phyloP scores from a whole-genome alignment of 2,797 vertebrate genomes.

The Falco rusticolus region DNA sequence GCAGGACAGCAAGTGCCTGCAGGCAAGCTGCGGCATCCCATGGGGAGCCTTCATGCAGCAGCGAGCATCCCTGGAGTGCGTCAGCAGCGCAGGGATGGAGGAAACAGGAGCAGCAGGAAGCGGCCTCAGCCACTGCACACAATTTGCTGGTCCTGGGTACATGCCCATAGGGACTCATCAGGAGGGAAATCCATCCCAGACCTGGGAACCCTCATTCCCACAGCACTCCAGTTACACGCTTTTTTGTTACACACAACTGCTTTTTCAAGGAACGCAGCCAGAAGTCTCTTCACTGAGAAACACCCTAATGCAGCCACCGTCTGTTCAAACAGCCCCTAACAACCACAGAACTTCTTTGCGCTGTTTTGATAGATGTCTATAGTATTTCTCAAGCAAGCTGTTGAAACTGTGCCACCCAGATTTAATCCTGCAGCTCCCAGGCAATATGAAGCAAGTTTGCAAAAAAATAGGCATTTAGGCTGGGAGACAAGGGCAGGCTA shows the following conservation, averaged over 20 bases:
- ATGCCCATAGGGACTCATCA: no score
- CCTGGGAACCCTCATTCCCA: neutral
- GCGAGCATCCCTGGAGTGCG: no score
- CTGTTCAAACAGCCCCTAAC: neutral
- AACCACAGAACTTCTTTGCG: neutral
- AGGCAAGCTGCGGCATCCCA: neutral
- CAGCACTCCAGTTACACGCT: neutral
- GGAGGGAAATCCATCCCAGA: neutral
- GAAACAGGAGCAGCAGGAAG: neutral
- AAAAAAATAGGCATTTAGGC: neutral
- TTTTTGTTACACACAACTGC: no score
- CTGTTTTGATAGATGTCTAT: neutral
- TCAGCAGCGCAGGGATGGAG: neutral
- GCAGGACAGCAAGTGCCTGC: neutral
- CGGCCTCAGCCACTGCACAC: neutral
- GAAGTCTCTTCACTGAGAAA: neutral
- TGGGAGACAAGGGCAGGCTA: neutral
- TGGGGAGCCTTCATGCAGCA: no score
- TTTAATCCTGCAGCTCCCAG: neutral
- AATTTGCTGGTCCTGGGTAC: neutral
- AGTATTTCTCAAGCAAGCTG: neutral
- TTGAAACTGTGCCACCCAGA: neutral
- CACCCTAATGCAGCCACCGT: accelerated
- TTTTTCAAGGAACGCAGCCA: accelerated
- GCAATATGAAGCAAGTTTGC: neutral